A percentile compares a stretch with the other conserved stretches of the same genome.
Evolutionary conservation across 37 sponge, comb jelly and placozoan species (phyloP).

Genomic region (Beroe ovata): DNA sequence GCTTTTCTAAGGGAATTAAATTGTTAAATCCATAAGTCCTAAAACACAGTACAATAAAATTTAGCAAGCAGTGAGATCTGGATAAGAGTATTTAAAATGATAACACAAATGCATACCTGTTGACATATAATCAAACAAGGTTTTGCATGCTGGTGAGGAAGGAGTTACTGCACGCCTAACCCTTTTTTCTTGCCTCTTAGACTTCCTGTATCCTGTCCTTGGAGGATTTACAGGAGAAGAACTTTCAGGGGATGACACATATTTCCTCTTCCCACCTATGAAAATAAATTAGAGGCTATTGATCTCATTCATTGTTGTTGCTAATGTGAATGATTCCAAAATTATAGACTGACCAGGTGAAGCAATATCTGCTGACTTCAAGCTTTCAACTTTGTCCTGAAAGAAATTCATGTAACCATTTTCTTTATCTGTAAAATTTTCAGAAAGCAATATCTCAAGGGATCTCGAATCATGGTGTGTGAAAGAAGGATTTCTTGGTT

Average conservation of each 20-base stretch:
- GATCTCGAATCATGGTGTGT: too few relatives aligned
- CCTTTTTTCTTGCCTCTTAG: constrained; percentile 3
- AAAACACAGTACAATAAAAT: background rate
- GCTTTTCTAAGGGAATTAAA: background rate
- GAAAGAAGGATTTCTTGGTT: too few relatives aligned
- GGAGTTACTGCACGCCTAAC: background rate
- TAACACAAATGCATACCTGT: background rate
- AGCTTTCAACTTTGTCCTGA: background rate
- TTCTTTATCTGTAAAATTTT: too few relatives aligned
- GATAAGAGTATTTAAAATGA: background rate
- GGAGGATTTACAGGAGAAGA: constrained; percentile 46
- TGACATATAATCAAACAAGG: constrained; percentile 10
- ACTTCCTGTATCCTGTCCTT: constrained; percentile 18
- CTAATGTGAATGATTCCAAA: too few relatives aligned
- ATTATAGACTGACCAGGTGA: background rate
- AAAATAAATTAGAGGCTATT: background rate
- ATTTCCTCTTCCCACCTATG: constrained; percentile 21
- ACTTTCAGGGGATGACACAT: constrained; percentile 17
- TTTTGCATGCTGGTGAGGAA: constrained; percentile 28
- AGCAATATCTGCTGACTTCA: background rate
- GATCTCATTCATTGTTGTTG: background rate
- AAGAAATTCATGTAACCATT: too few relatives aligned
- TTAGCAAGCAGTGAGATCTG: background rate
- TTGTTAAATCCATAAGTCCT: background rate
- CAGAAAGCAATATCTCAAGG: too few relatives aligned